Base-by-base conservation (phyloP, 2,888 invertebrate genomes). In the Elegia similella region DNA sequence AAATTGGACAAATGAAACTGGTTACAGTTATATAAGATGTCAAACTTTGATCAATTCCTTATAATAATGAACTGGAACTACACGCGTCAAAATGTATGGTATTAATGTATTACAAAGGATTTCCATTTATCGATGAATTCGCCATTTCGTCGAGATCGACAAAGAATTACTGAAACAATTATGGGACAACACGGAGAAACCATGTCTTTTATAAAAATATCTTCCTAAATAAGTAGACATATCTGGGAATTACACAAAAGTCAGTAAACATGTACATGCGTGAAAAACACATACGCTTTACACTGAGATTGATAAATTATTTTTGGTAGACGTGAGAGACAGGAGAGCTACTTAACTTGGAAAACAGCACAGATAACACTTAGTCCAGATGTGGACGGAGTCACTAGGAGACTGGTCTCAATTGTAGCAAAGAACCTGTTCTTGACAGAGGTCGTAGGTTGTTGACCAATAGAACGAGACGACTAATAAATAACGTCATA, bases 401-500 rank as follows among this genome's bases (percentile, higher is more conserved):
- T 38, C 17, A 23, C 10, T 44, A 15, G 23, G 42, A 42, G 8
- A 54, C 53, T 54, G 43, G 43, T 54, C 30, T 15, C 30, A 43
- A 42, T 43, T 30, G 43, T 44, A 15, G 10, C 7, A 30, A 29
- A 54, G 30, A 54, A 53, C 15, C 34, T 38, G 46, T 23, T 55
- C 55, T 55, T 55, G 47, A 55, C 44, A 55, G 47, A 55, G 55
- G 47, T 17, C 55, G 29, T n/a, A 42, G 54, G 15, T 38, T n/a
- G 23, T 16, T 13, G 55, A 13, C 47, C 55, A 55, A 47, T 55
- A 23, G 38, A 55, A 55, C 12, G 55, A 38, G 16, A 23, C 38
- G 55, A 42, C 47, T 23, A 55, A 55, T 55, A 47, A 55, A 47
- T 34, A 47, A n/a, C 38, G 55, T 55, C 55, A 55, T 55, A 55